Conservation (phyloP, 2,113 vertebrate genomes). For the Odocoileus virginianus region DNA sequence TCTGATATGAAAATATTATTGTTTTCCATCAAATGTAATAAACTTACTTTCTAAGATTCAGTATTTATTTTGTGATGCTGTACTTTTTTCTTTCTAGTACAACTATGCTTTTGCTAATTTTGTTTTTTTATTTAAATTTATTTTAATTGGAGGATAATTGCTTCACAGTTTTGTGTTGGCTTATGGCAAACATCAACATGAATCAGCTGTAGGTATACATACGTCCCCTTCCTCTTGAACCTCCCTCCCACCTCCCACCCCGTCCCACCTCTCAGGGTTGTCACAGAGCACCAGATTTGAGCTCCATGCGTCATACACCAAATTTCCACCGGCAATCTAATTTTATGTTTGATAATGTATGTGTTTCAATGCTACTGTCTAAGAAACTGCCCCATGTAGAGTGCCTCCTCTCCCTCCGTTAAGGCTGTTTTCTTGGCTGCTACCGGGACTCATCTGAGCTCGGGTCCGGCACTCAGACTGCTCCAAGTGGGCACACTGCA, state of each 20-base stretch:
- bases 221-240: neutral
- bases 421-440: neutral
- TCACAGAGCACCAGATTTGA: neutral
- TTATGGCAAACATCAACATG: neutral
- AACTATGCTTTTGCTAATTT: neutral
- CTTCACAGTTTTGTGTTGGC: neutral
- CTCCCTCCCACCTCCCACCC: neutral
- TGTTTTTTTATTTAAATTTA: neutral
- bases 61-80: neutral
- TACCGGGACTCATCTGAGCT: too few species aligned
- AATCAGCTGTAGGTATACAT: neutral
- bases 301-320: neutral
- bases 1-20: neutral
- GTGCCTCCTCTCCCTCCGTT: fast-evolving
- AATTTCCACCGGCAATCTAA: neutral
- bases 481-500: fast-evolving
- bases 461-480: fast-evolving
- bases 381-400: neutral
- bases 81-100: neutral
- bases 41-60: neutral
- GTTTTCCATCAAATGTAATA: neutral
- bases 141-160: neutral
- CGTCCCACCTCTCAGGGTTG: neutral
- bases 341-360: neutral
- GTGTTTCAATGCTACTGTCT: neutral